Evolutionary conservation across 2,797 vertebrate genomes (phyloP), one percentile per base, ranked within the genome.

Genomic region (Syndactyla subalaris): DNA sequence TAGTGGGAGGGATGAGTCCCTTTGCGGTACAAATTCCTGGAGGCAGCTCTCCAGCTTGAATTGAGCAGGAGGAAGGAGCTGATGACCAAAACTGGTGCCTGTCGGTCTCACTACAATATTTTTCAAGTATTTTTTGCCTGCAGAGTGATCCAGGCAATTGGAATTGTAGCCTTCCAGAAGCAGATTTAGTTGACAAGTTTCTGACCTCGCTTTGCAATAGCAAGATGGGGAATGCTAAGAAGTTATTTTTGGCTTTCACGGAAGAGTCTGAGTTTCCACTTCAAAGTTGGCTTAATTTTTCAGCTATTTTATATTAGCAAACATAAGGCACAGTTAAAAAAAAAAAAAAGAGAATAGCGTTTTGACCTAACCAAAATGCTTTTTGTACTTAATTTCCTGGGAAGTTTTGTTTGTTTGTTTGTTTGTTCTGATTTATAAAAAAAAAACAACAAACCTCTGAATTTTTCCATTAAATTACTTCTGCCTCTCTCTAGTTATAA

Each of bases 131-230:
- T 95, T 82, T 82, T 89, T 20, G 39, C 51, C 74, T 41, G 39
- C 2, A 59, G 63, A 79, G 63, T 66, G 79, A 92, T 70, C 71
- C 77, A 82, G 63, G 67, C 77, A 76, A 84, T 84, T 0, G 5
- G 58, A 83, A 70, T 68, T 59, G 73, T 51, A 94, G 89, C 73
- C 27, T 90, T 86, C 55, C 71, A 81, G 73, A 81, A 95, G 83
- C 43, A 86, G 74, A 73, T 88, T 92, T 93, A 85, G 36, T 38
- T 95, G 85, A 94, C 88, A 86, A 79, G 85, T 88, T 94, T 95
- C 83, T 96, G 88, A 95, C 93, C 94, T 93, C 67, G 76, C 94
- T 86, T 92, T 67, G 83, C 85, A 88, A 84, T 17, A 87, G 67
- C 0, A 0, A 90, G 86, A 71, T 73, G 80, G 88, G 88, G 83